Evolutionary conservation across 2,888 invertebrate genomes (phyloP).

Genomic region (Aromia moschata): DNA sequence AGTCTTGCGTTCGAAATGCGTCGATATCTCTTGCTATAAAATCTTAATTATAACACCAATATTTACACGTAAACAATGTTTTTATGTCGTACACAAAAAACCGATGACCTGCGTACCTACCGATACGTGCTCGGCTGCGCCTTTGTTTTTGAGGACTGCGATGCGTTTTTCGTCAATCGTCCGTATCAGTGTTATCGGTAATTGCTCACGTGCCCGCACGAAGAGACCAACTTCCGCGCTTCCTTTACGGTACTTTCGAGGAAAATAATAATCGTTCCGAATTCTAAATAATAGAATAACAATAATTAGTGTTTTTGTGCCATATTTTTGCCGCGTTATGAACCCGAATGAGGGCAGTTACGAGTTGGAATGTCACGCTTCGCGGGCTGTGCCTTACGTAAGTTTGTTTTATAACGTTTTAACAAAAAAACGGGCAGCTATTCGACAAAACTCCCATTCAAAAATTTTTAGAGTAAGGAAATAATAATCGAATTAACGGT

Average conservation of each 20-base stretch:
- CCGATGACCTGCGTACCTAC: too few species aligned
- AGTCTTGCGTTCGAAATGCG: too few species aligned
- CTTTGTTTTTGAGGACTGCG: too few species aligned
- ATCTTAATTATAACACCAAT: too few species aligned
- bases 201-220: neutral
- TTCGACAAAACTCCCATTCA: conserved; percentile 1
- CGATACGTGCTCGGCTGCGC: too few species aligned
- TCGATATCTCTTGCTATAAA: too few species aligned
- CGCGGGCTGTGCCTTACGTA: neutral
- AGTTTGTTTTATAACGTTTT: conserved; percentile 4
- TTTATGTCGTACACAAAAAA: too few species aligned
- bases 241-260: neutral
- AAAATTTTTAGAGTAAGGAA: neutral
- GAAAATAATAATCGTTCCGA: neutral
- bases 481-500: neutral
- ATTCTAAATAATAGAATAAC: conserved; percentile 2
- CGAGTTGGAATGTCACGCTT: conserved; percentile 12
- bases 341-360: conserved; percentile 11
- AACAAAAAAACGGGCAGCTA: neutral
- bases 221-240: too few species aligned
- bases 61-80: too few species aligned
- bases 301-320: conserved; percentile 10
- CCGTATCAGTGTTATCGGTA: neutral
- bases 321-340: neutral
- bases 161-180: neutral